A percentile compares a stretch with the other conserved stretches of the same genome.
Conservation (phyloP, 2,113 vertebrate species). For the Prietella phreatophila region DNA sequence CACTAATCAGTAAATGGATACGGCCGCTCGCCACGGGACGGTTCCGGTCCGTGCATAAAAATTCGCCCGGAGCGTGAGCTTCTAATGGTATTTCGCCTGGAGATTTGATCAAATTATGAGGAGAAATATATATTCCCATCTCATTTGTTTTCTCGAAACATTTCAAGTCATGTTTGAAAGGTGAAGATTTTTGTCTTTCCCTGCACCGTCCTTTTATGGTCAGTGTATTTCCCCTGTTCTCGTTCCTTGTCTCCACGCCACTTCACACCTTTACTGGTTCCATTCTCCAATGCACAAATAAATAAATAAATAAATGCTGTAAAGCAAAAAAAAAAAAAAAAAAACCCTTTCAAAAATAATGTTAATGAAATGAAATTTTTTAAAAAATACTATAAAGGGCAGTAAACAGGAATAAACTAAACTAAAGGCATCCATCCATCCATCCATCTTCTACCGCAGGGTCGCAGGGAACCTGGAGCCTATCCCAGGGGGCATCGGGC, state of each 20-base stretch:
- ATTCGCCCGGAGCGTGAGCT: neutral
- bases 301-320: no score
- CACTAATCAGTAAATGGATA: slow-evolving; percentile 34
- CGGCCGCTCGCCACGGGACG: neutral
- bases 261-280: neutral
- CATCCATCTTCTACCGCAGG: no score
- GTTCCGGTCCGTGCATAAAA: neutral
- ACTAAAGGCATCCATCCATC: no score
- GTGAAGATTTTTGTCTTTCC: neutral
- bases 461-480: no score
- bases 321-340: no score
- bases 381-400: no score
- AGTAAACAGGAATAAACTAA: no score
- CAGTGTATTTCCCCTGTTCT: neutral
- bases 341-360: no score
- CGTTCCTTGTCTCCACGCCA: neutral
- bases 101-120: slow-evolving; percentile 11
- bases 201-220: no score
- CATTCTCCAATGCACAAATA: no score
- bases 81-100: slow-evolving; percentile 26
- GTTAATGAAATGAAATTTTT: no score
- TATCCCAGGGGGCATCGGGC: no score
- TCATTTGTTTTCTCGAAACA: neutral
- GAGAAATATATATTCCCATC: neutral
- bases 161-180: neutral